These are phyloP conservation scores for Oceanodroma leucorhoa DNA, from an alignment of 2,797 vertebrate species.

Conservation along the genomic window DNA sequence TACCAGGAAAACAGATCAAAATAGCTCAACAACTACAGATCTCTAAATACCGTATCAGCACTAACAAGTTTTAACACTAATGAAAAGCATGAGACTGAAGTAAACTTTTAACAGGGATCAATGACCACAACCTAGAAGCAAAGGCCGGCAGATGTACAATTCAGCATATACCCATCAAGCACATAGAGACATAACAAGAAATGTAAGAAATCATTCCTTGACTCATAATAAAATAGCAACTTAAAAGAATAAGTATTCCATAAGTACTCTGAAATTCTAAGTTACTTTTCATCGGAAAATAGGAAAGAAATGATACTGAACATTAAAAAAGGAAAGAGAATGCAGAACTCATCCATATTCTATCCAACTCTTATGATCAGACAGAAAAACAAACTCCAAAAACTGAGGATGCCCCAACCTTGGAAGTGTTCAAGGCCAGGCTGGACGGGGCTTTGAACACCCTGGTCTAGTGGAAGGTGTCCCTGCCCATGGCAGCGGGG, in stretches of 20 bases:
- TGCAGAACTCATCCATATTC: rapidly evolving
- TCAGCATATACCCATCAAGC: no score
- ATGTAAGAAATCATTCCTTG: rapidly evolving
- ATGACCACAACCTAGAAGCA: not conserved
- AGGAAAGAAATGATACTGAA: not conserved
- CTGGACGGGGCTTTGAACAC: no score
- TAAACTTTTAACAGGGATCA: not conserved
- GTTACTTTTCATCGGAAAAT: not conserved
- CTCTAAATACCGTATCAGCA: not conserved
- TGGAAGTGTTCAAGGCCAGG: no score
- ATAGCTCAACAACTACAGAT: not conserved
- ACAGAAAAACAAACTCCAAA: not conserved
- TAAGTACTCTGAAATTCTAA: not conserved
- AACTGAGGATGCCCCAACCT: no score
- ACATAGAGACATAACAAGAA: rapidly evolving
- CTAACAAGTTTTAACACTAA: not conserved
- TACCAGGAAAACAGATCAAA: not conserved
- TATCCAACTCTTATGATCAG: rapidly evolving
- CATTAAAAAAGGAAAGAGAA: not conserved
- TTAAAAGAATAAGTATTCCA: not conserved
- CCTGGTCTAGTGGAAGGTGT: no score
- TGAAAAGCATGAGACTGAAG: rapidly evolving
- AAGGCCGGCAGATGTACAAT: not conserved
- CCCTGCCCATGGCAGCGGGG: no score
- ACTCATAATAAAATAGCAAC: not conserved